Base-by-base conservation (phyloP, 2,797 vertebrate species). In the Microctenopoma stevenorrisi region DNA sequence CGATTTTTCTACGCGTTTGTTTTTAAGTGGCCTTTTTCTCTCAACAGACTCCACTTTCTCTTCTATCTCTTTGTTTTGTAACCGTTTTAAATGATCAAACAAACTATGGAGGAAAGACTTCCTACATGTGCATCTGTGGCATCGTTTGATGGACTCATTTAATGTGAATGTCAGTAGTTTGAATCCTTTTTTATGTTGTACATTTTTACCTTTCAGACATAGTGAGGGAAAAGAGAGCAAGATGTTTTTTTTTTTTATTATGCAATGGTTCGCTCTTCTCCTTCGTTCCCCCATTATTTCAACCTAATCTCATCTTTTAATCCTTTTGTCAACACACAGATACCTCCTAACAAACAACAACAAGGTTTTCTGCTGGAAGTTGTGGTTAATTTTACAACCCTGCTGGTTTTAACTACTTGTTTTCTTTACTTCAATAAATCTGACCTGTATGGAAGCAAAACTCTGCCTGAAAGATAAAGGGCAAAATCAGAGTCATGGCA, bases 1-100 rank as follows among this genome's bases (percentile, higher is more conserved):
- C 40, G 38, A 9, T 43, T 62, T 74, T 78, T 71, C 58, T 78
- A 78, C 69, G 50, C 12, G 59, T 65, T 74, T 52, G 69, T 79
- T 75, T 83, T 68, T 59, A 82, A 84, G 78, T 86, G 81, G 68
- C 74, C 79, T 81, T 80, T 44, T 81, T 74, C 49, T 38, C 59
- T 63, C 48, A 50, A 72, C 57, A 51, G 28, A 62, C 57, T 58
- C 33, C 7, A 46, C 8, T 47, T 47, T 26, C 15, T 25, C 37
- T 42, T 54, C 51, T 46, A 5, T 33, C 0, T 48, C 7, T 53
- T 6, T 48, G 50, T 51, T 56, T 37, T 14, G 18, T 4, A 11
- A 15, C 33, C 5, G 14, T 52, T 76, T 71, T 53, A 51, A 61
- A 63, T 66, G 60, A 40, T 74, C 10, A 59, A 54, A 52, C 7